Base-by-base conservation (phyloP, 2,888 invertebrate genomes). In the Habrosyne pyritoides region DNA sequence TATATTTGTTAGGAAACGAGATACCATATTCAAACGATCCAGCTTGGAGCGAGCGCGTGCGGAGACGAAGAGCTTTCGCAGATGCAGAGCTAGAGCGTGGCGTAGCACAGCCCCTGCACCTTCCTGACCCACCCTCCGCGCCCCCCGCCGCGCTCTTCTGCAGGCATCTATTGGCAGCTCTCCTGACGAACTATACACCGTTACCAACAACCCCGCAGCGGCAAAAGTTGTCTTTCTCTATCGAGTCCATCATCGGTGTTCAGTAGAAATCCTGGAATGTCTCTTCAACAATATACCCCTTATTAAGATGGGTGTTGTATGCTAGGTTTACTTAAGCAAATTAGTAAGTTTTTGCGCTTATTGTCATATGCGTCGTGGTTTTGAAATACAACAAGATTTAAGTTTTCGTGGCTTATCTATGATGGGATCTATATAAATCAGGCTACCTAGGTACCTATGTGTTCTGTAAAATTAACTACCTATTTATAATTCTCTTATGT, bases 231-330 rank as follows among this genome's bases (percentile, higher is more conserved):
- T 94, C 94, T 0, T 94, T 94, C 78, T 95, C 95, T 10, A 95
- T 95, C n/a, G 95, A 95, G 75, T 94, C 95, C n/a, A 95, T 95
- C 60, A 95, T 95, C 63, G 95, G 95, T n/a, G 91, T 93, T 30
- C 92, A 93, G 70, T 93, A 85, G n/a, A n/a, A n/a, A n/a, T 12
- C n/a, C 0, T 5, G 28, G 12, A 5, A 33, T 8, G 2, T 33
- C 4, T 33, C n/a, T n/a, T n/a, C n/a, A n/a, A n/a, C n/a, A n/a
- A n/a, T n/a, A n/a, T n/a, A n/a, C n/a, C n/a, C 0, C n/a, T n/a
- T 33, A 33, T n/a, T n/a, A 6, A 33, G n/a, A n/a, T 6, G n/a
- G n/a, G n/a, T 33, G n/a, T 33, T 33, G 4, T 5, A 33, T n/a
- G n/a, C n/a, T n/a, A n/a, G n/a, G n/a, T n/a, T n/a, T n/a, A n/a